phyloP scores from a whole-genome alignment of 2,888 invertebrate species.

The Mesorhabditis sp. region DNA sequence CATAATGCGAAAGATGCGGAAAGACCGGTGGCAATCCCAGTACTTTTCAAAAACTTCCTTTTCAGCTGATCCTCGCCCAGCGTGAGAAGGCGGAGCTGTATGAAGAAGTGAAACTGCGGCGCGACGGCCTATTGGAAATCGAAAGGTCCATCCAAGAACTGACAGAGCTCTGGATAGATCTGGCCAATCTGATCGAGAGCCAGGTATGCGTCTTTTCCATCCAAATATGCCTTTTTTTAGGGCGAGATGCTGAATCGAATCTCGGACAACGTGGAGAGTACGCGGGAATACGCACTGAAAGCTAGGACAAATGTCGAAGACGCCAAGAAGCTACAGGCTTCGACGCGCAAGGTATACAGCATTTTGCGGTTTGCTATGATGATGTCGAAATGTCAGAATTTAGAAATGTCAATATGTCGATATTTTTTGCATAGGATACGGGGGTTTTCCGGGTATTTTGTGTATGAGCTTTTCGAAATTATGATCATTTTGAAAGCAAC shows the following conservation, averaged over 20 bases:
- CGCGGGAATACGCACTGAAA: background rate
- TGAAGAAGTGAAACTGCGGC: conserved; percentile 1
- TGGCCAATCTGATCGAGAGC: background rate
- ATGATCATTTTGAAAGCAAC: no score
- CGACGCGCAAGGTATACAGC: background rate
- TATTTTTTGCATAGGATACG: no score
- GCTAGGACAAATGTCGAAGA: background rate
- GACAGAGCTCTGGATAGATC: background rate
- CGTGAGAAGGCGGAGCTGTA: background rate
- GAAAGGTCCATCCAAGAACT: conserved; percentile 1
- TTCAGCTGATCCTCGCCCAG: conserved; percentile 6
- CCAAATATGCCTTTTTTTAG: background rate
- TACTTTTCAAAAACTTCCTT: background rate
- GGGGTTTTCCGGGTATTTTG: no score
- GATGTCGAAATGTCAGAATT: background rate
- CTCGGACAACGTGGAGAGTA: background rate
- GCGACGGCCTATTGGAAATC: background rate
- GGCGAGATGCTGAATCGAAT: conserved; percentile 3
- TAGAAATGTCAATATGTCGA: no score
- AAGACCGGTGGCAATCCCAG: no score
- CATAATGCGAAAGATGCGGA: background rate
- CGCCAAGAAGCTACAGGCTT: conserved; percentile 1
- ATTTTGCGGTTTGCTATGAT: background rate
- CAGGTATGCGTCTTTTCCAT: background rate
- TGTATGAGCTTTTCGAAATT: no score